These are phyloP conservation scores for Radopholus similis DNA, from an alignment of 1,140 invertebrate species.

Conservation along the genomic window DNA sequence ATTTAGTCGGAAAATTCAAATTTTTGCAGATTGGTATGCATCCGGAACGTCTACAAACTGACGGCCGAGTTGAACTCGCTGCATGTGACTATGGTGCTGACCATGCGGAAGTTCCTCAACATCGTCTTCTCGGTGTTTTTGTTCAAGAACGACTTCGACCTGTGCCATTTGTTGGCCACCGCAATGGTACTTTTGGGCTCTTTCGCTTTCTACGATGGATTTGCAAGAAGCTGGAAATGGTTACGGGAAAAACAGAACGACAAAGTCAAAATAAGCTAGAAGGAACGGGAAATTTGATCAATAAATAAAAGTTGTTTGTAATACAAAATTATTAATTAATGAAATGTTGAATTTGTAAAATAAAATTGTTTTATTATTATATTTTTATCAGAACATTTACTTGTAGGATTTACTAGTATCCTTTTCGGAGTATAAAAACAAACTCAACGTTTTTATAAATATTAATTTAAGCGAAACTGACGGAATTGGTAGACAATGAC, in stretches of 20 bases:
- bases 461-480: too few relatives aligned
- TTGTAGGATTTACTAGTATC: not conserved
- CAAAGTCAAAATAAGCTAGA: not conserved
- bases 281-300: not conserved
- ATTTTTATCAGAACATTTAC: not conserved
- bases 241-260: not conserved
- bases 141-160: slow-evolving; percentile 87
- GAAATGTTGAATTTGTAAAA: too few relatives aligned
- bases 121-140: slow-evolving; percentile 89
- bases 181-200: slow-evolving; percentile 77
- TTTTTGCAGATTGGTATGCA: slow-evolving; percentile 73
- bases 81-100: slow-evolving; percentile 90
- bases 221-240: not conserved
- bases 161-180: slow-evolving; percentile 86
- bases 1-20: not conserved
- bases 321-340: too few relatives aligned
- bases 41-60: slow-evolving; percentile 85
- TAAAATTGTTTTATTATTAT: not conserved
- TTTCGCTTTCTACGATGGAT: slow-evolving; percentile 28
- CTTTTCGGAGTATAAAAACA: too few relatives aligned
- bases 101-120: slow-evolving; percentile 87
- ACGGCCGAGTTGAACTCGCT: slow-evolving; percentile 87
- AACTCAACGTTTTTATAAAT: too few relatives aligned
- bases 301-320: too few relatives aligned
- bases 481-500: too few relatives aligned